A percentile compares a stretch with the other conserved stretches of the same genome.
Conservation (phyloP, 2,888 invertebrate genomes). For the Dicyrtomina minuta region DNA sequence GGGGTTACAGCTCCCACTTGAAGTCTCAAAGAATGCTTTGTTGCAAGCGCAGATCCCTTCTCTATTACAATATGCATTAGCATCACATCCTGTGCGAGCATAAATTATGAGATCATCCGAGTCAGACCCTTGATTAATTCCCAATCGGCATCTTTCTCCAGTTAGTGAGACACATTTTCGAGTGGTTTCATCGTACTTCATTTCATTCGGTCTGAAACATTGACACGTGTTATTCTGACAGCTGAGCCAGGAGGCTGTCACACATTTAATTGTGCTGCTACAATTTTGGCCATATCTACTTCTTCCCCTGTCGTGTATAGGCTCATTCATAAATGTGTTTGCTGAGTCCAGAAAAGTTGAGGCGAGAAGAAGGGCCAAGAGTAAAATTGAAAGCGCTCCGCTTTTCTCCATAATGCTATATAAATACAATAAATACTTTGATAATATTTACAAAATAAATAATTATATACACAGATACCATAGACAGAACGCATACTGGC, state of each 20-base stretch:
- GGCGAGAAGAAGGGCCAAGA: no score
- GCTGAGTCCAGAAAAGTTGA: no score
- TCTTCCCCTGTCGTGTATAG: no score
- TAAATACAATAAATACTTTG: no score
- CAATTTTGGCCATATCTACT: conserved; percentile 15
- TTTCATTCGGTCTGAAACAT: conserved; percentile 12
- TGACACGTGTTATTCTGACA: conserved; percentile 12
- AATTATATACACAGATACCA: no score
- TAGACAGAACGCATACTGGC: no score
- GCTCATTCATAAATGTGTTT: no score
- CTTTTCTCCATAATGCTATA: no score
- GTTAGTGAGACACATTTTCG: conserved; percentile 16
- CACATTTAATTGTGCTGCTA: conserved; percentile 13
- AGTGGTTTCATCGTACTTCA: not conserved
- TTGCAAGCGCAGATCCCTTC: conserved; percentile 12
- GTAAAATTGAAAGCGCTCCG: no score
- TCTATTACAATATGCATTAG: conserved; percentile 7
- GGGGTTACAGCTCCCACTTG: conserved; percentile 1
- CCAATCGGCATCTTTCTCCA: conserved; percentile 18
- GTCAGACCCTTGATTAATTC: not conserved
- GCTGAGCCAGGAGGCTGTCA: conserved; percentile 11
- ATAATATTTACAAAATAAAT: no score
- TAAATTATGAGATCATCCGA: not conserved
- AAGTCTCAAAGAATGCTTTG: not conserved
- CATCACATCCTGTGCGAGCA: conserved; percentile 2